Evolutionary conservation across 2,797 vertebrate species (phyloP).

Genomic region (Channallabes apus): DNA sequence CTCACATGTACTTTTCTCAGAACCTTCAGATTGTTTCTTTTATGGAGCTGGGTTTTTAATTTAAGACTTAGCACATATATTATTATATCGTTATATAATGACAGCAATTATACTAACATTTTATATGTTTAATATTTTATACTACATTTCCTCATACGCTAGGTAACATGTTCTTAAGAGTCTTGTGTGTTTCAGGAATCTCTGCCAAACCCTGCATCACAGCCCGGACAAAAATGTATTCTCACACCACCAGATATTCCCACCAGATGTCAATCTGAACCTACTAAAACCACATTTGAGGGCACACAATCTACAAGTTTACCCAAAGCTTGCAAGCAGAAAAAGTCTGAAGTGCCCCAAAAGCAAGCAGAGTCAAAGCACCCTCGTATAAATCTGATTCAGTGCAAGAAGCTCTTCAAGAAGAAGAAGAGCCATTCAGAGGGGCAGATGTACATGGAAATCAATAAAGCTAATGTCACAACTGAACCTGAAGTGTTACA

Average conservation of each 20-base stretch:
- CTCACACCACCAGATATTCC: conserved; percentile 4
- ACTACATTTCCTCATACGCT: background rate
- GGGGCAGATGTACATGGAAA: conserved; percentile 54
- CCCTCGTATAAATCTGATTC: conserved; percentile 57
- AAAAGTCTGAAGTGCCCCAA: conserved; percentile 23
- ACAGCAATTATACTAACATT: background rate
- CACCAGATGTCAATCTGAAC: conserved; percentile 19
- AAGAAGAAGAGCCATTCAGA: conserved; percentile 53
- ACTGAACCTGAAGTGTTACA: background rate
- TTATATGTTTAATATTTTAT: background rate
- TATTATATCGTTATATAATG: too few species aligned
- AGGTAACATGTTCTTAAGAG: background rate
- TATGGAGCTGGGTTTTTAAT: background rate
- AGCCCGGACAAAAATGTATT: conserved; percentile 45
- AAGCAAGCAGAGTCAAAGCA: conserved; percentile 55
- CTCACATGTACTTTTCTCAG: background rate
- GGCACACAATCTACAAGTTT: conserved; percentile 1
- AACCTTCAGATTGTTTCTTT: background rate
- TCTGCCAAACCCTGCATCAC: conserved; percentile 54
- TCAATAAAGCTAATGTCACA: conserved; percentile 7
- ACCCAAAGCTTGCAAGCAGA: background rate
- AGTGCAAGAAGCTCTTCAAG: conserved; percentile 68
- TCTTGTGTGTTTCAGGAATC: conserved; percentile 36
- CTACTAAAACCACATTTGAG: conserved; percentile 38
- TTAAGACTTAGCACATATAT: background rate